Evolutionary conservation across 2,113 vertebrate genomes (phyloP), one percentile per base, ranked within the genome.

Genomic region (Cephalopholis sonnerati): DNA sequence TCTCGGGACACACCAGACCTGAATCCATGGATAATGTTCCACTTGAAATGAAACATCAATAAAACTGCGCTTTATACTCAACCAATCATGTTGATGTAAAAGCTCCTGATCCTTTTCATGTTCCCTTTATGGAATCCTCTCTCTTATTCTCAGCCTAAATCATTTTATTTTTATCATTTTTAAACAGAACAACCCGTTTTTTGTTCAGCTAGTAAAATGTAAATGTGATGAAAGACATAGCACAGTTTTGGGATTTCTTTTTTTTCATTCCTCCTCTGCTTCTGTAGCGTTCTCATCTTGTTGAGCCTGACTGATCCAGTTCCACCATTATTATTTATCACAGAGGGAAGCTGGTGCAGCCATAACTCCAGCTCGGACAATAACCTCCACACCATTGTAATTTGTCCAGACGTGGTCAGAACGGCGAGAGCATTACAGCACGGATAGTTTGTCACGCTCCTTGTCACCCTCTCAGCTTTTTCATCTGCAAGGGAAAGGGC

Each of bases 401-500:
- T 93, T 91, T 89, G 86, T 93, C 82, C 89, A 79, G 83, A 84
- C 62, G 17, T 79, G 85, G 84, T 87, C 77, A 59, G 65, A 91
- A 44, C 79, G 66, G 86, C 75, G 20, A 16, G 32, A 77, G 68
- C 85, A 80, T 92, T 84, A 74, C 69, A 17, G 59, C 81, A 7
- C 10, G 3, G 87, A 83, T 90, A 90, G 86, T 93, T 93, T 87
- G 85, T 93, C 87, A 89, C 61, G 29, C 74, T 69, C 10, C 81
- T 84, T 89, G 89, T 92, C 88, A 86, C 75, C 62, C 51, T 1
- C 81, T 67, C 65, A 46, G 78, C 82, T 90, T 92, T 92, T 93
- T 93, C 90, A 94, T 93, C 93, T 92, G 82, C 90, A 89, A 87
- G 61, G 87, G 81, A 91, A 91, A 93, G 81, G 80, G 80, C 12